These are phyloP conservation scores for Lordiphosa collinella DNA, from an alignment of 1,140 invertebrate species.

Conservation along the genomic window DNA sequence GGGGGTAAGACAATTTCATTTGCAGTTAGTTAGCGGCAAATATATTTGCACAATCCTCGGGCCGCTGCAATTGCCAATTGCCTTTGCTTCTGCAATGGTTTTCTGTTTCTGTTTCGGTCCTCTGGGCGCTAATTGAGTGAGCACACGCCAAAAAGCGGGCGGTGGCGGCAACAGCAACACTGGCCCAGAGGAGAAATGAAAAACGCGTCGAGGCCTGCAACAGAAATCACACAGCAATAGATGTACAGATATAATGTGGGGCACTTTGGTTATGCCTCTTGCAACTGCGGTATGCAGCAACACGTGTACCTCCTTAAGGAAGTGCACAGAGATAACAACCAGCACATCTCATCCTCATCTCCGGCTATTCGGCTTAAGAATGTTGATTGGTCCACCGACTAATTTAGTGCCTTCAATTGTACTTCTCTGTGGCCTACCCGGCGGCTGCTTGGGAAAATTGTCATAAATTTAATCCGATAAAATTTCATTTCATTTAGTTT, in stretches of 20 bases:
- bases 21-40: slow-evolving; percentile 62
- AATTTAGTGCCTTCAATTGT: slow-evolving; percentile 11
- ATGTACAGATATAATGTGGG: slow-evolving; percentile 52
- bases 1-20: slow-evolving; percentile 58
- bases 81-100: slow-evolving; percentile 14
- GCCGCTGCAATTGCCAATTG: slow-evolving; percentile 34
- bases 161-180: neutral
- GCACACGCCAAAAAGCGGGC: slow-evolving; percentile 58
- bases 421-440: slow-evolving; percentile 18
- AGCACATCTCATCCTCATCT: slow-evolving; percentile 12
- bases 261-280: slow-evolving; percentile 48
- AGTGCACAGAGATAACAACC: slow-evolving; percentile 48
- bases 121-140: slow-evolving; percentile 75
- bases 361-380: slow-evolving; percentile 3
- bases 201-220: slow-evolving; percentile 67
- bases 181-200: slow-evolving; percentile 66
- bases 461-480: slow-evolving; percentile 74
- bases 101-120: slow-evolving; percentile 62
- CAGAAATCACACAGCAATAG: slow-evolving; percentile 27
- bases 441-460: slow-evolving; percentile 40
- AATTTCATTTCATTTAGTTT: slow-evolving; percentile 58
- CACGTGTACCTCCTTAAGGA: slow-evolving; percentile 41
- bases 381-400: slow-evolving; percentile 29
- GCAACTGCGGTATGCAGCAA: slow-evolving; percentile 53
- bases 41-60: slow-evolving; percentile 70